A percentile compares a stretch with the other conserved stretches of the same genome.
Conservation (phyloP, 2,797 vertebrate species). For the Bufotes viridis region DNA sequence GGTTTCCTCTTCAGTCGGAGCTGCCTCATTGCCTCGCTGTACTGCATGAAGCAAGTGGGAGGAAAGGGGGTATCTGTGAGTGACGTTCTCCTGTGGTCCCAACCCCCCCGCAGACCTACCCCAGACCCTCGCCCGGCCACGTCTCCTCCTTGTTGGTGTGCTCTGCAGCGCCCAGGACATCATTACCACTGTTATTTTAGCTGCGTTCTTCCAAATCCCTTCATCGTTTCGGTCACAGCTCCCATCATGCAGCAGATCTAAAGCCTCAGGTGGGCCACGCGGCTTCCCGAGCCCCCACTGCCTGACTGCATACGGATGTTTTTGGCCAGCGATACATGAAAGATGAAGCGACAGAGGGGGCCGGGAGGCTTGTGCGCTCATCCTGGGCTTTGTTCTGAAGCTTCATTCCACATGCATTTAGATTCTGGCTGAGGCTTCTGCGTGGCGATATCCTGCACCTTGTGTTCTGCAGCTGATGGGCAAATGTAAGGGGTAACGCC, state of each 20-base stretch:
- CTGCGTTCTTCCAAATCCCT: neutral
- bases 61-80: neutral
- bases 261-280: slow-evolving; percentile 12
- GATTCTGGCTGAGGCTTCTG: neutral
- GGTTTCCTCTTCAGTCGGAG: slow-evolving; percentile 1
- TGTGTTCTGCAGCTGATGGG: neutral
- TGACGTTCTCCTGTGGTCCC: neutral
- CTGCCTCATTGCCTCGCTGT: slow-evolving; percentile 7
- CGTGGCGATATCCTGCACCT: slow-evolving; percentile 2
- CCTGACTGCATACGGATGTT: neutral
- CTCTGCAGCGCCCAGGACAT: neutral
- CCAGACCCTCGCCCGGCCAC: slow-evolving; percentile 8
- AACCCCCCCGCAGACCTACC: neutral
- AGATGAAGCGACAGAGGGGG: slow-evolving; percentile 40
- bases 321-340: slow-evolving; percentile 7
- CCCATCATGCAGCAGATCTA: neutral
- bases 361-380: slow-evolving; percentile 18
- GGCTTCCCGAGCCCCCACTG: neutral
- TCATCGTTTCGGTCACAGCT: slow-evolving; percentile 6
- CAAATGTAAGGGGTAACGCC: neutral
- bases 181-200: slow-evolving; percentile 36
- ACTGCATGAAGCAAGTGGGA: neutral
- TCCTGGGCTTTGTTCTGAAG: slow-evolving; percentile 25
- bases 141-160: neutral
- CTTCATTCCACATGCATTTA: neutral